Evolutionary conservation across 53 echinoderm and acorn worm genomes (phyloP).

Genomic region (Stichopus horrens): DNA sequence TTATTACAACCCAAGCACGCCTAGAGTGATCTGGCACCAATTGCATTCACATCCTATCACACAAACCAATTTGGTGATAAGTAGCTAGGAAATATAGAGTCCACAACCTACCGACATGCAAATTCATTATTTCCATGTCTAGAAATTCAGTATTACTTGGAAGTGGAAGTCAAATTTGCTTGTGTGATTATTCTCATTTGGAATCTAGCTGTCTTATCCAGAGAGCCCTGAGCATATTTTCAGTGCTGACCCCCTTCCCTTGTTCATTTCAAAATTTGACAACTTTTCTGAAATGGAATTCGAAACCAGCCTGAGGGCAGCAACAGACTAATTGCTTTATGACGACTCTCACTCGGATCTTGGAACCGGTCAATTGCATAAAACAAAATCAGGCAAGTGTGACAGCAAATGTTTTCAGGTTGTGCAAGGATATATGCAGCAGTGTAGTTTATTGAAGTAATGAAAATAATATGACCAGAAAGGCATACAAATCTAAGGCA

Average conservation of each 20-base stretch:
- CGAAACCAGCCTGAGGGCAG: constrained; percentile 26
- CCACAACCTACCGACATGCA: too few species aligned
- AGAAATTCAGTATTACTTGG: too few species aligned
- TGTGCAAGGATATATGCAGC: not conserved
- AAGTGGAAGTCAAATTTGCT: constrained; percentile 1
- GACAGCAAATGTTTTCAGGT: not conserved
- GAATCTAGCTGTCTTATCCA: not conserved
- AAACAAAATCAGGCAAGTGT: not conserved
- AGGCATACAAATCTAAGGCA: too few species aligned
- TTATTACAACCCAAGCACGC: too few species aligned
- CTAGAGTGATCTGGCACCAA: too few species aligned
- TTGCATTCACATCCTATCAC: too few species aligned
- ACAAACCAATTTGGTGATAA: too few species aligned
- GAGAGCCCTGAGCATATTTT: constrained; percentile 27
- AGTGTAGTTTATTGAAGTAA: too few species aligned
- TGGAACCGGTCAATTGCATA: not conserved
- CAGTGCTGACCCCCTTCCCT: constrained; percentile 13
- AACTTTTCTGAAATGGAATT: constrained; percentile 32
- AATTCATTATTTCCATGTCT: too few species aligned
- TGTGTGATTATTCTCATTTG: not conserved
- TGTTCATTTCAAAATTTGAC: constrained; percentile 31
- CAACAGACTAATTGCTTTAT: constrained; percentile 37
- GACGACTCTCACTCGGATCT: constrained; percentile 1
- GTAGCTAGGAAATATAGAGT: too few species aligned
- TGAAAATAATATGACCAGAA: too few species aligned